Evolutionary conservation across 2,888 invertebrate genomes (phyloP).

Genomic region (Brachyptera risi): DNA sequence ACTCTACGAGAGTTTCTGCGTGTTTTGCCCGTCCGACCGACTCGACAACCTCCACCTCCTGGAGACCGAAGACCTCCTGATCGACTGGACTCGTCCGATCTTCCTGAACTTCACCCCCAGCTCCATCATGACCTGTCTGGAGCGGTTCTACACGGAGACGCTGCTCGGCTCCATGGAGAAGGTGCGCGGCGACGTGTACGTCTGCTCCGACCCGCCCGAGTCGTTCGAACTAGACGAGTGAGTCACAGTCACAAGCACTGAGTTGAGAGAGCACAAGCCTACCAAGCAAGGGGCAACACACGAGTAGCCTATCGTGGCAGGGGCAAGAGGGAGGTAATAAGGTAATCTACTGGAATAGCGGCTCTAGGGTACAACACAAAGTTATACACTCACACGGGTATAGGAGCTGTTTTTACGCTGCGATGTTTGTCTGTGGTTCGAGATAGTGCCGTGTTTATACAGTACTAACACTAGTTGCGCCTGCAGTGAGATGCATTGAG

Average conservation of each 20-base stretch:
- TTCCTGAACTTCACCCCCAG: slow-evolving; percentile 85
- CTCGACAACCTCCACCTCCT: slow-evolving; percentile 68
- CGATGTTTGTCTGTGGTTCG: no score
- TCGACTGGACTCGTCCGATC: slow-evolving; percentile 75
- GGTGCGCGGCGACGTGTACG: slow-evolving; percentile 76
- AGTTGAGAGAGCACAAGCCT: no score
- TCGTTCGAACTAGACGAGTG: slow-evolving; percentile 57
- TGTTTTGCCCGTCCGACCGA: slow-evolving; percentile 76
- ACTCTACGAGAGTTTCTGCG: slow-evolving; percentile 78
- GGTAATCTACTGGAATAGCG: no score
- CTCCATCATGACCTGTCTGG: slow-evolving; percentile 72
- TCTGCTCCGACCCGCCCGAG: slow-evolving; percentile 61
- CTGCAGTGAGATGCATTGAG: no score
- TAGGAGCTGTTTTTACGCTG: no score
- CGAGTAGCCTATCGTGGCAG: no score
- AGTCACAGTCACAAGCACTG: slow-evolving; percentile 41
- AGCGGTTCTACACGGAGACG: slow-evolving; percentile 58
- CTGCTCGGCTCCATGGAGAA: slow-evolving; percentile 62
- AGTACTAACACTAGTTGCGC: no score
- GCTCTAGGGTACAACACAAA: no score
- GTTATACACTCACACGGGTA: no score
- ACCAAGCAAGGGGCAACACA: no score
- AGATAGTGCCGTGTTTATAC: no score
- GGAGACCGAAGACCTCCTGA: slow-evolving; percentile 69
- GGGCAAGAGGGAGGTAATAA: no score